A percentile compares a stretch with the other conserved stretches of the same genome.
Evolutionary conservation across 2,888 invertebrate genomes (phyloP).

Genomic region (Slavum lentiscoides): DNA sequence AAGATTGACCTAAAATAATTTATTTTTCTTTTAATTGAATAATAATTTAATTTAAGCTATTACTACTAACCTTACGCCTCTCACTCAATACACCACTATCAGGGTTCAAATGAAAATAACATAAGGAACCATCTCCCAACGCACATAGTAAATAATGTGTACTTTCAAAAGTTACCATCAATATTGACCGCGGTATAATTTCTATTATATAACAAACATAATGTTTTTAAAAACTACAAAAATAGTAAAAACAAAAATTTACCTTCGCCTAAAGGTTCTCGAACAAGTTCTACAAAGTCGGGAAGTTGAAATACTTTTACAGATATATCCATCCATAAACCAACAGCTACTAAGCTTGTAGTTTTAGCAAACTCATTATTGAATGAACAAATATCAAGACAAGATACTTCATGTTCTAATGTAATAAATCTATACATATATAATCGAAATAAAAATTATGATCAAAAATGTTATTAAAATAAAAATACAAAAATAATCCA

Average conservation of each 20-base stretch:
- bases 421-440: conserved; percentile 65
- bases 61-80: conserved; percentile 72
- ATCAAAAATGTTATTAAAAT: neutral
- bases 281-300: conserved; percentile 76
- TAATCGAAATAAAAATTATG: neutral
- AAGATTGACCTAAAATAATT: conserved; percentile 71
- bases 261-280: conserved; percentile 87
- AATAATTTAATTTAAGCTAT: neutral
- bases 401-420: conserved; percentile 93
- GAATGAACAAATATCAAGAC: conserved; percentile 69
- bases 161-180: conserved; percentile 92
- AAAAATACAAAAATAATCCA: conserved; percentile 42
- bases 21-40: neutral
- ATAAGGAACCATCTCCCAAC: conserved; percentile 96
- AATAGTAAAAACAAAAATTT: conserved; percentile 53
- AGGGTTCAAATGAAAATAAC: conserved; percentile 87
- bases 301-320: conserved; percentile 84
- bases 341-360: conserved; percentile 82
- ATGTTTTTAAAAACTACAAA: conserved; percentile 2
- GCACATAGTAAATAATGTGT: conserved; percentile 80
- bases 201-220: conserved; percentile 64
- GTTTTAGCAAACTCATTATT: conserved; percentile 61
- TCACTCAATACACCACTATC: conserved; percentile 76
- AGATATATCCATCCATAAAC: conserved; percentile 96
- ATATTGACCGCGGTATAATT: conserved; percentile 92